Evolutionary conservation across 1,140 invertebrate genomes (phyloP).

Genomic region (Ephestia elutella): DNA sequence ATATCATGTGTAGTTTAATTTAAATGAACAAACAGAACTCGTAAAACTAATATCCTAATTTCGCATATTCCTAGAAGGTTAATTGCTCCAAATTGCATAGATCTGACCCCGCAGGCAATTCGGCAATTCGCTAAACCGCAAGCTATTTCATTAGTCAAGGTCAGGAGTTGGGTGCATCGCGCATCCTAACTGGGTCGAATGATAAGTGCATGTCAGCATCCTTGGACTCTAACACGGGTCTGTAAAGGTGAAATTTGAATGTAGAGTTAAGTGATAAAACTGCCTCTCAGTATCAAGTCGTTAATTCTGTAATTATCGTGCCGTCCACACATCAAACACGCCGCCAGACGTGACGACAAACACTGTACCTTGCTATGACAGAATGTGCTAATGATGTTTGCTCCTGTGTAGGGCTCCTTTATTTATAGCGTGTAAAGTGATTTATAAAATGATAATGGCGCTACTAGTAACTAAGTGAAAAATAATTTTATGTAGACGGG

Average conservation of each 20-base stretch:
- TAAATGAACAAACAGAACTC: not conserved
- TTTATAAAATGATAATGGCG: not conserved
- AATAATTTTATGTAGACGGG: not conserved
- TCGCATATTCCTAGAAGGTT: conserved; percentile 8
- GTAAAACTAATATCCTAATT: not conserved
- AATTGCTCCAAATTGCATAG: conserved; percentile 13
- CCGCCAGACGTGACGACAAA: conserved; percentile 35
- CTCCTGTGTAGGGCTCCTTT: conserved; percentile 6
- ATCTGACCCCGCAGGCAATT: conserved; percentile 33
- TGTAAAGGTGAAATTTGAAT: not conserved
- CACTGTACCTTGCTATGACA: conserved; percentile 15
- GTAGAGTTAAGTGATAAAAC: conserved; percentile 43
- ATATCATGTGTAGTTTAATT: conserved; percentile 5
- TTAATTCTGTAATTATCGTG: conserved; percentile 59
- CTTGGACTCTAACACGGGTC: conserved; percentile 16
- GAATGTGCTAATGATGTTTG: conserved; percentile 7
- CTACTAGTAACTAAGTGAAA: not conserved
- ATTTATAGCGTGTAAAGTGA: conserved; percentile 8
- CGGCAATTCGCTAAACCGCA: conserved; percentile 34
- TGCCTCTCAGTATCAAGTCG: conserved; percentile 41
- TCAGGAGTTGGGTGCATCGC: conserved; percentile 19
- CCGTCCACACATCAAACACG: conserved; percentile 46
- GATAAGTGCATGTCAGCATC: conserved; percentile 32
- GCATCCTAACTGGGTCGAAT: conserved; percentile 38
- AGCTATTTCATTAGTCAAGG: conserved; percentile 38